These are phyloP conservation scores for Aurelia sp. DNA, from an alignment of 30 jellyfish, hydroid and myxozoan genomes.

Conservation along the genomic window DNA sequence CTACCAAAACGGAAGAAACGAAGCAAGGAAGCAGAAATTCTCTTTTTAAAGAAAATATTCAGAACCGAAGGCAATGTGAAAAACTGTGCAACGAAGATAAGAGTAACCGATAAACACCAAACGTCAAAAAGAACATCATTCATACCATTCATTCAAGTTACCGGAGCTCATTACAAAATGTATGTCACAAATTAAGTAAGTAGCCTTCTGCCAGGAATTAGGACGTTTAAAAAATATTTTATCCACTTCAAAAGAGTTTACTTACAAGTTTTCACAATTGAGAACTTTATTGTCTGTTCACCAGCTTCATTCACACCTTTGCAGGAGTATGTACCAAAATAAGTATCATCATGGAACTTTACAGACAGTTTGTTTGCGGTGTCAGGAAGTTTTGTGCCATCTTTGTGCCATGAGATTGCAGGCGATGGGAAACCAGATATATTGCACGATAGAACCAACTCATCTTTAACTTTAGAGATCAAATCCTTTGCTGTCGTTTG, in stretches of 20 bases:
- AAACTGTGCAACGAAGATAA: too few relatives aligned
- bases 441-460: constrained; percentile 5
- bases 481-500: not conserved
- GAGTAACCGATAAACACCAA: too few relatives aligned
- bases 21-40: too few relatives aligned
- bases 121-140: too few relatives aligned
- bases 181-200: too few relatives aligned
- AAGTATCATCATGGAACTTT: not conserved
- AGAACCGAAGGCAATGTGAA: too few relatives aligned
- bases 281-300: constrained; percentile 6
- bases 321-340: constrained; percentile 53
- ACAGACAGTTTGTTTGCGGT: not conserved
- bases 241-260: not conserved
- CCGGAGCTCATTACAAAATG: too few relatives aligned
- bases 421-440: constrained; percentile 43
- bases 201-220: too few relatives aligned
- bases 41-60: too few relatives aligned
- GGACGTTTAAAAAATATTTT: too few relatives aligned
- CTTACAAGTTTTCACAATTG: constrained; percentile 23
- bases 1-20: too few relatives aligned
- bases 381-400: not conserved
- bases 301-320: constrained; percentile 53
- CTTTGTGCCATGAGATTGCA: constrained; percentile 34
- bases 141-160: too few relatives aligned
- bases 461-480: not conserved